Conservation (phyloP, 2,888 invertebrate species). For the Gonocerus acuteangulatus region DNA sequence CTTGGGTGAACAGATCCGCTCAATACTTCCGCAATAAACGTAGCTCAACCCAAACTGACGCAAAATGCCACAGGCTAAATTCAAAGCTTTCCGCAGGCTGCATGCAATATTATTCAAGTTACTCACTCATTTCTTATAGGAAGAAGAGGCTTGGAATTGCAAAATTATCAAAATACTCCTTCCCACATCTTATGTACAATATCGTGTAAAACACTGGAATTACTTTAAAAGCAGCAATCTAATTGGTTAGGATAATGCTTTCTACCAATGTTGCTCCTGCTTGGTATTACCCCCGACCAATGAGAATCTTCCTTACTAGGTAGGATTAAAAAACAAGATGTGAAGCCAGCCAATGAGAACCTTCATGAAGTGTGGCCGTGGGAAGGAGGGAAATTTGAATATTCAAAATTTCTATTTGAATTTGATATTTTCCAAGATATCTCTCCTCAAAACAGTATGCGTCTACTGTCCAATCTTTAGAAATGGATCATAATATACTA, state of each 20-base stretch:
- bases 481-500: too few relatives aligned
- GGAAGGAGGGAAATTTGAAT: constrained; percentile 7
- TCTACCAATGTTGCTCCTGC: constrained; percentile 44
- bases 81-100: constrained; percentile 12
- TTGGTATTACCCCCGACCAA: constrained; percentile 46
- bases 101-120: constrained; percentile 36
- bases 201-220: constrained; percentile 41
- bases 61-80: constrained; percentile 12
- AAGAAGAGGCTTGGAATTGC: constrained; percentile 39
- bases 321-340: constrained; percentile 46
- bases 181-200: constrained; percentile 40
- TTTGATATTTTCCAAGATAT: too few relatives aligned
- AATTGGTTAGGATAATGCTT: constrained; percentile 49
- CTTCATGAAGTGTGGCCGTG: neutral
- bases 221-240: constrained; percentile 43
- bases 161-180: constrained; percentile 40
- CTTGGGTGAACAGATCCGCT: constrained; percentile 45
- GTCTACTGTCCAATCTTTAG: too few relatives aligned
- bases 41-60: constrained; percentile 13
- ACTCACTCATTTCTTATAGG: constrained; percentile 39
- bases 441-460: too few relatives aligned
- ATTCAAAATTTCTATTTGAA: constrained; percentile 1
- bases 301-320: constrained; percentile 39
- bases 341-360: constrained; percentile 44
- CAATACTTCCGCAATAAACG: constrained; percentile 41